These are phyloP conservation scores for Limnephilus rhombicus DNA, from an alignment of 2,888 invertebrate species.

Conservation along the genomic window DNA sequence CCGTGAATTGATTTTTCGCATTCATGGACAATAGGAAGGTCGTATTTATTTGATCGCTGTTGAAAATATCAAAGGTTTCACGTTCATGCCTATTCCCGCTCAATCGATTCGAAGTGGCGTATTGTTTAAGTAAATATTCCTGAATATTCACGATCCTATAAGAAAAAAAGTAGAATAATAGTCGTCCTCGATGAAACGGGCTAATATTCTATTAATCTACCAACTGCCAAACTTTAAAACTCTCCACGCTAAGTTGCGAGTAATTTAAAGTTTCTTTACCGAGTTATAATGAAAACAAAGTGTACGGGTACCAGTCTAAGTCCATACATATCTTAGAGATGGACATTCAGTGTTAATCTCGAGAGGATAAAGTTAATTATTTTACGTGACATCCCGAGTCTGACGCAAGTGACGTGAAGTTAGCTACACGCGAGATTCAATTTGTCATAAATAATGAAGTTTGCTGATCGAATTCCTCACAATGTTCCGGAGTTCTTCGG, in stretches of 20 bases:
- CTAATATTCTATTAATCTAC: not conserved
- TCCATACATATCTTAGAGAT: not conserved
- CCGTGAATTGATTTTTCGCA: too few relatives aligned
- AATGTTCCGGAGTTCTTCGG: slow-evolving; percentile 28
- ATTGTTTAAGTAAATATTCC: too few relatives aligned
- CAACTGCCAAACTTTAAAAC: not conserved
- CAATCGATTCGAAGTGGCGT: too few relatives aligned
- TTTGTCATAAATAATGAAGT: slow-evolving; percentile 55
- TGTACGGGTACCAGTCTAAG: not conserved
- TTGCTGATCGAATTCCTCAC: slow-evolving; percentile 27
- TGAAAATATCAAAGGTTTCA: too few relatives aligned
- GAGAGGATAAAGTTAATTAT: slow-evolving; percentile 55
- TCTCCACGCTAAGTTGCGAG: not conserved
- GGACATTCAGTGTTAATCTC: slow-evolving; percentile 28
- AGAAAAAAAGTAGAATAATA: not conserved
- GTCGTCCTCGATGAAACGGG: not conserved
- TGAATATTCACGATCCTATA: not conserved
- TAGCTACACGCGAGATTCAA: slow-evolving; percentile 53
- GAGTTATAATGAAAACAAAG: not conserved
- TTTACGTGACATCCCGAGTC: slow-evolving; percentile 48
- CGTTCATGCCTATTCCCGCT: too few relatives aligned
- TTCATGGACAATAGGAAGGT: too few relatives aligned
- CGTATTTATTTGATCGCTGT: too few relatives aligned
- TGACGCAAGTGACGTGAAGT: slow-evolving; percentile 49
- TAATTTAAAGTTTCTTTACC: not conserved